A percentile compares a stretch with the other conserved stretches of the same genome.
phyloP scores from a whole-genome alignment of 2,797 vertebrate genomes.

The Bufotes viridis region DNA sequence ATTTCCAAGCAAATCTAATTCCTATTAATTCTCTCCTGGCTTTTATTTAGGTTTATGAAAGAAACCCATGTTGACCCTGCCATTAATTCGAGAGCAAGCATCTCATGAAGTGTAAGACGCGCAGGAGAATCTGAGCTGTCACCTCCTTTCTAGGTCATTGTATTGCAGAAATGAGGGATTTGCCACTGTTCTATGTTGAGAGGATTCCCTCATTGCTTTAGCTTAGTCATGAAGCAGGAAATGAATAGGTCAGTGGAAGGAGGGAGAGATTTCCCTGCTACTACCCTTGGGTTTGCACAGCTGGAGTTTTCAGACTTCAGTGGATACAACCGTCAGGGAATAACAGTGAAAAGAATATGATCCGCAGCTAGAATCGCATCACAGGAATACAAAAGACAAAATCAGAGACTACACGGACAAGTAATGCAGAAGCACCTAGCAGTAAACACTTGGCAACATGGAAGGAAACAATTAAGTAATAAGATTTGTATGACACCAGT shows the following conservation, averaged over 20 bases:
- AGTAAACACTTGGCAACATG: constrained; percentile 12
- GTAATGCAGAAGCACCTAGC: not conserved
- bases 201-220: constrained; percentile 47
- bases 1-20: constrained; percentile 49
- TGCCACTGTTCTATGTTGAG: constrained; percentile 10
- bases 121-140: constrained; percentile 3
- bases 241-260: constrained; percentile 42
- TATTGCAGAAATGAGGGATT: constrained; percentile 29
- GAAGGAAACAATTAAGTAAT: constrained; percentile 24
- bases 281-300: constrained; percentile 48
- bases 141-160: constrained; percentile 50
- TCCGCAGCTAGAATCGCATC: not conserved
- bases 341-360: not conserved
- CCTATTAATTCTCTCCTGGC: constrained; percentile 42
- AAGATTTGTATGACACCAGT: constrained; percentile 10
- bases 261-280: constrained; percentile 30
- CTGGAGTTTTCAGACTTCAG: constrained; percentile 42
- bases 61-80: not conserved
- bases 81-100: constrained; percentile 37
- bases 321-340: constrained; percentile 17
- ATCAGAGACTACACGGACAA: constrained; percentile 2
- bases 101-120: constrained; percentile 18
- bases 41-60: constrained; percentile 43
- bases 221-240: constrained; percentile 40
- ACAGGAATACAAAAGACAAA: not conserved